Conservation (phyloP, 2,797 vertebrate genomes). For the Smutsia temminckii region DNA sequence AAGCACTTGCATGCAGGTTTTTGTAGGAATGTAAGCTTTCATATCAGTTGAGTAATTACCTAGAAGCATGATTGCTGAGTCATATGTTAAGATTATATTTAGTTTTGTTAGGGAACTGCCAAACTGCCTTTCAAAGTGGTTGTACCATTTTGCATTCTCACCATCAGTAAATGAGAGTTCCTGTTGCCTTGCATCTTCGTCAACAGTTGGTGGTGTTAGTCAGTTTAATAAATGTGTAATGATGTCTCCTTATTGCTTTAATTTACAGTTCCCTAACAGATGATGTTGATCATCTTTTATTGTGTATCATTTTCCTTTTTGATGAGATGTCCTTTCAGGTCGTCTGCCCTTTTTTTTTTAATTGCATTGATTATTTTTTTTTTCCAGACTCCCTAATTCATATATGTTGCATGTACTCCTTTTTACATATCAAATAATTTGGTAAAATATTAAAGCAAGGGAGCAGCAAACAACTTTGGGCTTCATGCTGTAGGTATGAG, state of each 20-base stretch:
- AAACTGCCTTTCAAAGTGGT: background rate
- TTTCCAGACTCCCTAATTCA: background rate
- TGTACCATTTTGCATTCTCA: background rate
- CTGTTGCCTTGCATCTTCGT: background rate
- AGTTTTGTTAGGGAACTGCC: background rate
- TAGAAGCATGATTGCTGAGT: background rate
- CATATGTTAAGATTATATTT: background rate
- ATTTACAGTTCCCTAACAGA: background rate
- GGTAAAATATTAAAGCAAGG: background rate
- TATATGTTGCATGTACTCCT: background rate
- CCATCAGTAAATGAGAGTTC: background rate
- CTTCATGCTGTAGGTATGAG: background rate
- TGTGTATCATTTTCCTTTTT: background rate
- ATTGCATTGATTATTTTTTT: background rate
- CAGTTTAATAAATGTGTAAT: background rate
- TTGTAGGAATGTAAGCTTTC: slow-evolving; percentile 5
- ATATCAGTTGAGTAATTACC: background rate
- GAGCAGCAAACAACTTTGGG: background rate
- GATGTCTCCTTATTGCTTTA: background rate
- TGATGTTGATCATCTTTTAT: background rate
- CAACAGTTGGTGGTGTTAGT: background rate
- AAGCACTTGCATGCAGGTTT: background rate
- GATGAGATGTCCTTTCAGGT: background rate
- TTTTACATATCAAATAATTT: background rate
- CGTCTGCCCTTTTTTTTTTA: background rate